Evolutionary conservation across 2,797 vertebrate genomes (phyloP).

Genomic region (Esox masquinongy): DNA sequence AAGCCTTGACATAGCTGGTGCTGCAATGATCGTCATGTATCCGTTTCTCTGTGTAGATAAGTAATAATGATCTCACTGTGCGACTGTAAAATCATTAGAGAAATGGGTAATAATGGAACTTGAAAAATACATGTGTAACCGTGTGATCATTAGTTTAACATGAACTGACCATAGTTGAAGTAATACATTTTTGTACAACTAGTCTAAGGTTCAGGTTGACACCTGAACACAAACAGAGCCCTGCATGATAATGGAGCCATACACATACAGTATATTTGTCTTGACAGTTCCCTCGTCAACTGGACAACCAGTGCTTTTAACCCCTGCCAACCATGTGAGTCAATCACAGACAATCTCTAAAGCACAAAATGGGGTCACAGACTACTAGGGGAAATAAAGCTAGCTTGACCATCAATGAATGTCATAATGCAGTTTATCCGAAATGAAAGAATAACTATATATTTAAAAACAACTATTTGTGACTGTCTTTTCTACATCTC

Average conservation of each 20-base stretch:
- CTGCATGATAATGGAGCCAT: slow-evolving; percentile 19
- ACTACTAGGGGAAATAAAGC: slow-evolving; percentile 42
- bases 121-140: slow-evolving; percentile 27
- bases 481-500: slow-evolving; percentile 80
- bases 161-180: slow-evolving; percentile 6
- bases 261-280: slow-evolving; percentile 12
- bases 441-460: slow-evolving; percentile 64
- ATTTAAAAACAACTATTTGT: slow-evolving; percentile 70
- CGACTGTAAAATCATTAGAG: slow-evolving; percentile 34
- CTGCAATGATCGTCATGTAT: slow-evolving; percentile 40
- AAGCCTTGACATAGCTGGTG: slow-evolving; percentile 37
- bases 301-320: slow-evolving; percentile 58
- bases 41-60: slow-evolving; percentile 45
- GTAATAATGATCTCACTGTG: slow-evolving; percentile 35
- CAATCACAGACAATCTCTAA: slow-evolving; percentile 72
- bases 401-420: slow-evolving; percentile 56
- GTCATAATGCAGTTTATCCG: slow-evolving; percentile 63
- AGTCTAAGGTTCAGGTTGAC: slow-evolving; percentile 22
- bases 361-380: slow-evolving; percentile 62
- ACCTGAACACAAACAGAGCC: neutral
- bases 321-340: slow-evolving; percentile 59
- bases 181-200: slow-evolving; percentile 20
- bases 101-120: slow-evolving; percentile 21
- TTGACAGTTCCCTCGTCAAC: slow-evolving; percentile 35
- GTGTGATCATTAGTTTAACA: slow-evolving; percentile 20